Conservation (phyloP, 1,140 invertebrate species). For the Atta texana region DNA sequence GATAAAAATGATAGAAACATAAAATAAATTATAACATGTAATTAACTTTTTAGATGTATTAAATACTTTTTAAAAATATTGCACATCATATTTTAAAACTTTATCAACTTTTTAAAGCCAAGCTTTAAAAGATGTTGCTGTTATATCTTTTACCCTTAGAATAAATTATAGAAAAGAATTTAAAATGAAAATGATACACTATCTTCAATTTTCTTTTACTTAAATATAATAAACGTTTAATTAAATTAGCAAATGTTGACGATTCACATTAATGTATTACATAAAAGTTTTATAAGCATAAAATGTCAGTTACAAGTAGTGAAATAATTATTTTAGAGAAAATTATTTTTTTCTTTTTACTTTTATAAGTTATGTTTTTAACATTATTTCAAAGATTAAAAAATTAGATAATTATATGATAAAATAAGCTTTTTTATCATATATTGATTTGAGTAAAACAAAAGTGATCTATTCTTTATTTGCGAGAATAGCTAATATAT, state of each 20-base stretch:
- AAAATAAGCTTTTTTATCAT: not conserved
- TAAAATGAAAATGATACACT: not conserved
- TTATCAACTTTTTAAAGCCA: not conserved
- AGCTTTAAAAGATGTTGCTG: not conserved
- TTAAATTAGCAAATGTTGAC: not conserved
- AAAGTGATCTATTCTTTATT: not conserved
- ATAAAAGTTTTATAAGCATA: constrained; percentile 10
- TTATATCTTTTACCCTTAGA: not conserved
- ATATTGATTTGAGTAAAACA: not conserved
- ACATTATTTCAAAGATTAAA: not conserved
- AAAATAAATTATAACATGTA: not conserved
- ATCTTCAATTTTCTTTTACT: constrained; percentile 19
- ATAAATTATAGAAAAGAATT: constrained; percentile 12
- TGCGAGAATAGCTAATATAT: not conserved
- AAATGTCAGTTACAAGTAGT: not conserved
- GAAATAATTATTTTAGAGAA: constrained; percentile 12
- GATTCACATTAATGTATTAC: not conserved
- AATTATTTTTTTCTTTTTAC: not conserved
- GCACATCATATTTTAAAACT: not conserved
- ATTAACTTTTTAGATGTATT: constrained; percentile 35
- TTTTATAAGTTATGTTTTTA: not conserved
- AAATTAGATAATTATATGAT: not conserved
- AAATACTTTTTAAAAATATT: not conserved
- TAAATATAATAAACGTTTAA: constrained; percentile 14
- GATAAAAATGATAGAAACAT: not conserved